These are phyloP conservation scores for Enteromius fasciolatus DNA, from an alignment of 2,797 vertebrate species.

Conservation along the genomic window DNA sequence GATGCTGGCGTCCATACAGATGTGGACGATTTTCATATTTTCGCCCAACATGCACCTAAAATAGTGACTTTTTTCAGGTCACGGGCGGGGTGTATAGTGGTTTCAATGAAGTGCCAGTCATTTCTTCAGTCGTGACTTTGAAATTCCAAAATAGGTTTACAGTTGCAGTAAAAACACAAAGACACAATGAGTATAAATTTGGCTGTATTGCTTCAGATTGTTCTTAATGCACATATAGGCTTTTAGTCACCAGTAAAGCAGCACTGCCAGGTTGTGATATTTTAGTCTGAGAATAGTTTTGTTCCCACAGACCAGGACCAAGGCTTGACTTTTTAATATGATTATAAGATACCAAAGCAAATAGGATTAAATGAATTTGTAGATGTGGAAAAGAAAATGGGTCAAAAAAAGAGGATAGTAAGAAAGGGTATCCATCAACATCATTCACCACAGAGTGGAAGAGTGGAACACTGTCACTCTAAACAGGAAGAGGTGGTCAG, in stretches of 20 bases:
- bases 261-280: background rate
- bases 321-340: slow-evolving; percentile 32
- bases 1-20: slow-evolving; percentile 25
- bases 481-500: slow-evolving; percentile 58
- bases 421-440: slow-evolving; percentile 25
- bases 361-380: background rate
- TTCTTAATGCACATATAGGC: background rate
- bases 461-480: slow-evolving; percentile 33
- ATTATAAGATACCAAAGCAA: slow-evolving; percentile 1
- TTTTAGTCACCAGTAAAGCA: background rate
- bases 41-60: slow-evolving; percentile 9
- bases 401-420: background rate
- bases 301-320: slow-evolving; percentile 26
- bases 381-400: slow-evolving; percentile 8
- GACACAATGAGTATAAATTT: background rate
- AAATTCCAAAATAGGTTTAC: background rate
- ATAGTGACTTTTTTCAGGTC: slow-evolving; percentile 31
- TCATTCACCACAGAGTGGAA: slow-evolving; percentile 36
- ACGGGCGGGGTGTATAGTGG: slow-evolving; percentile 3
- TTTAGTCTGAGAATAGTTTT: slow-evolving; percentile 11
- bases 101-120: slow-evolving; percentile 34
- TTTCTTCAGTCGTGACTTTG: slow-evolving; percentile 2
- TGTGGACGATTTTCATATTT: slow-evolving; percentile 17
- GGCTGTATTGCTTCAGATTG: background rate
- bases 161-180: background rate